These are phyloP conservation scores for Drosophila flavopinicola DNA, from an alignment of 2,888 invertebrate species.

Conservation along the genomic window DNA sequence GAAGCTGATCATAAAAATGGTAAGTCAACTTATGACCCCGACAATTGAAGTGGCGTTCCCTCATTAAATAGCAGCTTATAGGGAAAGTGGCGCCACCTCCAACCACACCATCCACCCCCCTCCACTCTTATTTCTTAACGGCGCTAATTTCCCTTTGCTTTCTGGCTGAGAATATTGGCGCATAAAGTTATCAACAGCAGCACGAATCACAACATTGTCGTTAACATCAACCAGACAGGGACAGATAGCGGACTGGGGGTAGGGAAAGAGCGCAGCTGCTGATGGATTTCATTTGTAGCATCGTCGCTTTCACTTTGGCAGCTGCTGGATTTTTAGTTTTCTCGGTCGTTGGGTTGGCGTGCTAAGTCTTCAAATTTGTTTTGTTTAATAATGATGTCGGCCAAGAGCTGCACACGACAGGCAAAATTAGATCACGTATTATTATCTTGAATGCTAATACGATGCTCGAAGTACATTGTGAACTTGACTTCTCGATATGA, in stretches of 20 bases:
- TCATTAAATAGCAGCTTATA: constrained; percentile 26
- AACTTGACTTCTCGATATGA: constrained; percentile 12
- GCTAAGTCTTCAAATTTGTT: constrained; percentile 22
- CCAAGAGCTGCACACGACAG: constrained; percentile 36
- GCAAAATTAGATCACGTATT: constrained; percentile 44
- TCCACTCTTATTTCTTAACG: background rate
- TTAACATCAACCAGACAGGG: constrained; percentile 32
- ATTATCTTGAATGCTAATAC: constrained; percentile 31
- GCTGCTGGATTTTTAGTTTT: constrained; percentile 12
- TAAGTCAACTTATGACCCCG: constrained; percentile 44
- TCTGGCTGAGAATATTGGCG: constrained; percentile 52
- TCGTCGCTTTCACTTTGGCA: constrained; percentile 72
- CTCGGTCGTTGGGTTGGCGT: constrained; percentile 33
- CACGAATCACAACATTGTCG: constrained; percentile 29
- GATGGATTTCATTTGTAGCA: constrained; percentile 71
- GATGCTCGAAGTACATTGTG: constrained; percentile 39
- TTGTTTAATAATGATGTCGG: constrained; percentile 43
- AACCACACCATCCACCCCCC: background rate
- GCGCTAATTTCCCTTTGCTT: constrained; percentile 7
- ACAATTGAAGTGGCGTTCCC: background rate
- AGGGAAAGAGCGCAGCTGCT: constrained; percentile 11
- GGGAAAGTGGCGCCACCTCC: constrained; percentile 43
- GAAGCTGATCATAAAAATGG: constrained; percentile 59
- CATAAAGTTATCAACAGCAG: constrained; percentile 31
- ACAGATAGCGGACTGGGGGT: background rate